Base-by-base conservation (phyloP, 1,140 invertebrate genomes). In the Nylanderia fulva region DNA sequence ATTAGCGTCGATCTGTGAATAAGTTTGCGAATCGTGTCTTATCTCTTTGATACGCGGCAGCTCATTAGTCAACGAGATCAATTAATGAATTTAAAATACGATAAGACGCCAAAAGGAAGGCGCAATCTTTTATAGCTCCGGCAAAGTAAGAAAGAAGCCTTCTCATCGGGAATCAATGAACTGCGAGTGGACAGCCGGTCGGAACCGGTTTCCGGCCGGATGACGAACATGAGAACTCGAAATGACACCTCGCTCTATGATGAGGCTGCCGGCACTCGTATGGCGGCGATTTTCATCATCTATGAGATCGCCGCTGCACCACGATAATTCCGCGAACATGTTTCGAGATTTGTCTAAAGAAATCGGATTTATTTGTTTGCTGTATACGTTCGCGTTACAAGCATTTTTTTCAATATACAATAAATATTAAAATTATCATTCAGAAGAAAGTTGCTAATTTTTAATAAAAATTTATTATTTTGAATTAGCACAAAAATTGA, bases 141-240 rank as follows among this genome's bases (percentile, higher is more conserved):
- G 13, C n/a, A 24, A 45, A 72, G 56, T 68, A 48, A 33, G 29
- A 33, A 89, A 85, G 88, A 89, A 89, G 87, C 29, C 33, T 36
- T 75, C 48, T 48, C 63, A 85, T 60, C 56, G 56, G 48, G 85
- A 90, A 90, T 89, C 85, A 85, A 89, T 89, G 88, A 90, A 89
- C 88, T 77, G 61, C 58, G 33, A 15, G 61, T 29, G 74, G 42
- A 60, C 52, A 42, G 80, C 39, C 72, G 39, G 27, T 27, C 29
- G 56, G 13, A 90, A 90, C 88, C 88, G 88, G 88, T 90, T 90
- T 56, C 18, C 48, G 29, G 36, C 56, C 80, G 85, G 85, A 89
- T 68, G 85, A 89, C 88, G 79, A 83, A 75, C 58, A 85, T 48
- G 52, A 66, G 64, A 68, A 52, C 58, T 60, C 74, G 69, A 89